Base-by-base conservation (phyloP, 2,888 invertebrate genomes). In the Pogonocherus hispidulus region DNA sequence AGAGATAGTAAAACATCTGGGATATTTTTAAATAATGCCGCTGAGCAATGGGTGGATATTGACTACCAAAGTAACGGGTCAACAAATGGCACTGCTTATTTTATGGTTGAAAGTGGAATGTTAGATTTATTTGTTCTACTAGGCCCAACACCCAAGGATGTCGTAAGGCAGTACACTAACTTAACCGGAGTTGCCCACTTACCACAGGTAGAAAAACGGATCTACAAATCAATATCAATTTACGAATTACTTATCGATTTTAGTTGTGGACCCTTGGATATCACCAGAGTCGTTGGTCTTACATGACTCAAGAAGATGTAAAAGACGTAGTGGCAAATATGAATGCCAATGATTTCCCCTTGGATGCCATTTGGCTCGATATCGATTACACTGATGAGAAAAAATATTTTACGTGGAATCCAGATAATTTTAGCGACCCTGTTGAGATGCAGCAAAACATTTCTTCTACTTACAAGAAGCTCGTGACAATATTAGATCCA, bases 351-450 rank as follows among this genome's bases (percentile, higher is more conserved):
- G 95, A 99, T 84, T 92, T 99, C 41, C 98, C 99, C 1, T 89
- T 94, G 85, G 99, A 99, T 85, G 95, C 94, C 0, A 91, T 99
- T 83, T 99, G 99, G 99, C 88, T 99, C 37, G 99, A 99, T 85
- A 98, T 99, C 83, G 99, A 99, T 84, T 96, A 99, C 83, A 98
- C 99, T 0, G 95, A 98, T 84, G 90, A 91, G 57, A 98, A 98
- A 44, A 74, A 71, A 55, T 81, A 78, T 67, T 81, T 99, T 86
- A 98, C 98, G 0, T 99, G 99, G 99, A 97, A 99, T 84, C 84
- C 88, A 0, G 88, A 91, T 63, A 96, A 95, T 84, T 99, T 98
- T 86, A 87, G 93, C 0, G 88, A 94, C 79, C 76, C 77, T 2
- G 74, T 90, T 2, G 92, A 92, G 8, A 97, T 99, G 97, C 90